A percentile compares a stretch with the other conserved stretches of the same genome.
phyloP scores from a whole-genome alignment of 2,797 vertebrate species.

The Lepilemur ruficaudatus region DNA sequence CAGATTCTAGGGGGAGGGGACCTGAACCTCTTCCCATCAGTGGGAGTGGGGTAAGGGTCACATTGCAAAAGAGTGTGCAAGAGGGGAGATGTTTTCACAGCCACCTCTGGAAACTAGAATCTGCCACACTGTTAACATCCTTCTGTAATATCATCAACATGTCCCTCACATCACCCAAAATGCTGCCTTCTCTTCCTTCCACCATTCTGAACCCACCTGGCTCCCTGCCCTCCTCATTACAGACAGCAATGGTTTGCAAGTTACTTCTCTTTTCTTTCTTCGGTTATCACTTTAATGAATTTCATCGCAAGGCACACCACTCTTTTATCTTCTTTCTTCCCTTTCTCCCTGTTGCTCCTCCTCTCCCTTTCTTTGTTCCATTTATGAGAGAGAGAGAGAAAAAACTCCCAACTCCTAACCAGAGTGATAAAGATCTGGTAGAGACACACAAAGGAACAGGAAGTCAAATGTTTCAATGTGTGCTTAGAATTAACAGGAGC shows the following conservation, averaged over 20 bases:
- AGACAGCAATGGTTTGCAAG: neutral
- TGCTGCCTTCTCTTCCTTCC: neutral
- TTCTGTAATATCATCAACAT: neutral
- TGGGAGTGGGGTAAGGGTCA: neutral
- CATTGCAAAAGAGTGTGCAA: neutral
- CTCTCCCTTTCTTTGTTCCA: neutral
- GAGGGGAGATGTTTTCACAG: neutral
- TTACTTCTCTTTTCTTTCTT: neutral
- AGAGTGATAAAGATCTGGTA: neutral
- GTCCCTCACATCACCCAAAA: too few relatives aligned
- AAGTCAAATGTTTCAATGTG: neutral
- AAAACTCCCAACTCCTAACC: neutral
- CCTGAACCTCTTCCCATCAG: neutral
- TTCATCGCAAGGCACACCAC: neutral
- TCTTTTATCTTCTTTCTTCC: neutral
- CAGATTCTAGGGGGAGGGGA: neutral
- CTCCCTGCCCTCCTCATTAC: neutral
- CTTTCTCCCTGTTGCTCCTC: neutral
- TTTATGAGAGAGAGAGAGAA: neutral
- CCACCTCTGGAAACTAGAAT: neutral
- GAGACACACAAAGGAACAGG: neutral
- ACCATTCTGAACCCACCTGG: neutral
- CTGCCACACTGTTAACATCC: fast-evolving
- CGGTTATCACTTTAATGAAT: neutral
- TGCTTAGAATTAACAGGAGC: neutral